A percentile compares a stretch with the other conserved stretches of the same genome.
Conservation (phyloP, 2,888 invertebrate species). For the Agrochola circellaris region DNA sequence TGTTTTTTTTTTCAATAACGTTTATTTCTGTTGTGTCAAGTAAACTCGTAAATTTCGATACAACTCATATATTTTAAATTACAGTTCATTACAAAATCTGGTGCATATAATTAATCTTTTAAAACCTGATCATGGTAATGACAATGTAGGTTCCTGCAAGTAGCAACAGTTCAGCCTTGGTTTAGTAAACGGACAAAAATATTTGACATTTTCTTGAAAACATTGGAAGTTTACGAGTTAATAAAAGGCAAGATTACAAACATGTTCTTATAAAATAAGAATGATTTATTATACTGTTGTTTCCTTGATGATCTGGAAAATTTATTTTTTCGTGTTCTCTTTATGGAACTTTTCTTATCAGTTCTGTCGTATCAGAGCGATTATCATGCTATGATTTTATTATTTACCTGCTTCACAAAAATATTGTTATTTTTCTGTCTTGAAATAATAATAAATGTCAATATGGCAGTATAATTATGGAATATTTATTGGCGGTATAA, state of each 20-base stretch:
- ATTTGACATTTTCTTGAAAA: slow-evolving; percentile 62
- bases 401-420: not conserved
- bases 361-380: not conserved
- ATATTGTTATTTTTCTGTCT: not conserved
- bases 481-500: too few relatives aligned
- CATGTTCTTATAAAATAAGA: slow-evolving; percentile 46
- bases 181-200: slow-evolving; percentile 37
- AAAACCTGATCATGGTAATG: slow-evolving; percentile 55
- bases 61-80: slow-evolving; percentile 42
- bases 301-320: slow-evolving; percentile 47
- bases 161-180: slow-evolving; percentile 50
- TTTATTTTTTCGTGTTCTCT: slow-evolving; percentile 21
- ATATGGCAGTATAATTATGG: too few relatives aligned
- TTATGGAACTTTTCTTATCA: slow-evolving; percentile 19
- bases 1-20: not conserved
- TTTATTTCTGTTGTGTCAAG: slow-evolving; percentile 12
- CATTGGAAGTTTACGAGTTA: slow-evolving; percentile 53
- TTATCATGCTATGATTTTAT: not conserved
- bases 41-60: slow-evolving; percentile 3
- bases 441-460: not conserved
- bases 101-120: slow-evolving; percentile 62
- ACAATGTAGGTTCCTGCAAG: slow-evolving; percentile 25
- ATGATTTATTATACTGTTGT: slow-evolving; percentile 52
- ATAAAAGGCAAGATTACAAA: slow-evolving; percentile 58
- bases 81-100: slow-evolving; percentile 50